A percentile compares a stretch with the other conserved stretches of the same genome.
phyloP scores from a whole-genome alignment of 2,888 invertebrate genomes.

The Temnothorax ravouxi region DNA sequence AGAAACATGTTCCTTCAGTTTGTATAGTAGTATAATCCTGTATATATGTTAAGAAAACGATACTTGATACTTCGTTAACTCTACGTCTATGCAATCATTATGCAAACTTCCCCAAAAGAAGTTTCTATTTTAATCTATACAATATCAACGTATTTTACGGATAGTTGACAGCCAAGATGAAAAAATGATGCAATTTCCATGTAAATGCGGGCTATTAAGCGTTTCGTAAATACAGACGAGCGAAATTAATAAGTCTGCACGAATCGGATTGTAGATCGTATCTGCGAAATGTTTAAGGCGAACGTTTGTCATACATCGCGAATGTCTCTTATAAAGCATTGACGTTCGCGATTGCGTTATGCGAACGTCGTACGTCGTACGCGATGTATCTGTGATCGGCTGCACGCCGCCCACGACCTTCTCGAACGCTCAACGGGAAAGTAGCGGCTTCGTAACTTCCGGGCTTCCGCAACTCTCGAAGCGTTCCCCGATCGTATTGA shows the following conservation, averaged over 20 bases:
- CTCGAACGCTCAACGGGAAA: constrained; percentile 75
- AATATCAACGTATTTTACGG: constrained; percentile 7
- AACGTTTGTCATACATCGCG: constrained; percentile 20
- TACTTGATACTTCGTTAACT: background rate
- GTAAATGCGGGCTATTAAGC: constrained; percentile 21
- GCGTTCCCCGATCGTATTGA: constrained; percentile 68
- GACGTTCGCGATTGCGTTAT: constrained; percentile 40
- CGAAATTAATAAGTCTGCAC: background rate
- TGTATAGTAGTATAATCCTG: background rate
- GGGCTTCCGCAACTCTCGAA: constrained; percentile 78
- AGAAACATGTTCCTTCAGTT: background rate
- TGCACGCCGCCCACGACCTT: constrained; percentile 55
- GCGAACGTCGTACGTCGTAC: constrained; percentile 10
- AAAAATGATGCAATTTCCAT: background rate
- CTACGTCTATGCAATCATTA: background rate
- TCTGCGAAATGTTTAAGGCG: constrained; percentile 9
- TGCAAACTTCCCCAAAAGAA: background rate
- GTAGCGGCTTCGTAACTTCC: constrained; percentile 76
- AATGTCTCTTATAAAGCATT: constrained; percentile 34
- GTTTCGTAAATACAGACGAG: background rate
- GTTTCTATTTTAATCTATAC: background rate
- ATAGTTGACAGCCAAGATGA: constrained; percentile 7
- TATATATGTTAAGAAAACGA: background rate
- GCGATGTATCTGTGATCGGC: constrained; percentile 45
- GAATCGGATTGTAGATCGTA: constrained; percentile 1